Base-by-base conservation (phyloP, 2,888 invertebrate species). In the Icerya purchasi region DNA sequence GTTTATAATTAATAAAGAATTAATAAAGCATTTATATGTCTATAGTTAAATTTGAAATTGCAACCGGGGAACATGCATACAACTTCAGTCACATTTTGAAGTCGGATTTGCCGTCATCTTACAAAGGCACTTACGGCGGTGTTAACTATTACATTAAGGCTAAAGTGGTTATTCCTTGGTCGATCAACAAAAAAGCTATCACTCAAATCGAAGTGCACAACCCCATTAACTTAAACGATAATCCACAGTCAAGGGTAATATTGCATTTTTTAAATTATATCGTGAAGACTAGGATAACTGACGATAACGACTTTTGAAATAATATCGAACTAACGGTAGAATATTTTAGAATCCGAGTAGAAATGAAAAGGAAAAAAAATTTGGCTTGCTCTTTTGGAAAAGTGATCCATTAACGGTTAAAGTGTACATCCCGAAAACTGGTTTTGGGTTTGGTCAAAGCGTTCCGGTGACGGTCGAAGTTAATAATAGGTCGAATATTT, bases 161-260 rank as follows among this genome's bases (percentile, higher is more conserved):
- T 1, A 80, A 79, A 1, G 73, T 90, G 19, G 86, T 89, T 68
- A 76, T 86, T 22, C 83, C 89, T 3, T 86, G 86, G 80, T 84
- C 85, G 67, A 83, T 84, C 68, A 88, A 91, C 72, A 84, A 86
- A 68, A 85, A 85, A 65, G 81, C 81, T 55, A 86, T 86, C 73
- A 78, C 79, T 71, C 81, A 83, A 3, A 89, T 91, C 68, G 87
- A 85, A 57, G 82, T 92, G 5, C 78, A 86, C 61, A 82, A 85
- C 61, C 80, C 83, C 3, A 76, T 89, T 65, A 89, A 91, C 72
- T 76, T 92, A 64, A 91, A 91, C 74, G 75, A 79, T 61, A 82
- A 83, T 71, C 76, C 80, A 20, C 77, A 79, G 61, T 81, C 83
- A 52, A 78, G 77, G 71, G 84, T n/a, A n/a, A n/a, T n/a, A n/a